These are phyloP conservation scores for Acanthosepion esculentum DNA, from an alignment of 2,888 invertebrate genomes.

Conservation along the genomic window DNA sequence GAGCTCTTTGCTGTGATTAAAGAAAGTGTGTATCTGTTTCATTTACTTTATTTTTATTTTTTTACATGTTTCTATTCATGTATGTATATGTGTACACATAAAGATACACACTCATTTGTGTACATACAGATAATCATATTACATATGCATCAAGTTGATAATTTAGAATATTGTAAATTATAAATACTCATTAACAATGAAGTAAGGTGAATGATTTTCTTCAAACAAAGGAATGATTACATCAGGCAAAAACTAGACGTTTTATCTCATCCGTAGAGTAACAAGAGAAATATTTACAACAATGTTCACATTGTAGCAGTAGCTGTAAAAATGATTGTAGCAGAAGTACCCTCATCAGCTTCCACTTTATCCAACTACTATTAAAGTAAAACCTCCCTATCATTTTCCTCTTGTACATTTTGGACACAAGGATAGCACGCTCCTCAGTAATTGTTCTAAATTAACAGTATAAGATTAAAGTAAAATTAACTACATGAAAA, in stretches of 20 bases:
- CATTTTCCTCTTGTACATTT: not conserved
- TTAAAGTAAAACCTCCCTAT: constrained; percentile 2
- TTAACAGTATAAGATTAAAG: not conserved
- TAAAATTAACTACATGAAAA: not conserved
- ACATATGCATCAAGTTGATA: not conserved
- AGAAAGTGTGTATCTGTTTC: not conserved
- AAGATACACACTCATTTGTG: not conserved
- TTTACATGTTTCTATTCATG: not conserved
- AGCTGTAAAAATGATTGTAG: not conserved
- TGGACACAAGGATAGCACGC: not conserved
- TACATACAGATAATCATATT: not conserved
- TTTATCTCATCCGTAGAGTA: not conserved
- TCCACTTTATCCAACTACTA: not conserved
- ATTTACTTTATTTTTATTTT: not conserved
- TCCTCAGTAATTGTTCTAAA: not conserved
- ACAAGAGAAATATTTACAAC: constrained; percentile 16
- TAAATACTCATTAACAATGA: not conserved
- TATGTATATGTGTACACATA: not conserved
- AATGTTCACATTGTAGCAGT: not conserved
- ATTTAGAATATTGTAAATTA: not conserved
- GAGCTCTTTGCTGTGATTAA: constrained; percentile 8
- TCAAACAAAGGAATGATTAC: not conserved
- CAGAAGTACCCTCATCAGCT: not conserved
- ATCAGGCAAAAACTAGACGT: not conserved
- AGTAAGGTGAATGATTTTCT: not conserved